Evolutionary conservation across 2,888 invertebrate genomes (phyloP), one percentile per base, ranked within the genome.

Genomic region (Caenorhabditis sp.): DNA sequence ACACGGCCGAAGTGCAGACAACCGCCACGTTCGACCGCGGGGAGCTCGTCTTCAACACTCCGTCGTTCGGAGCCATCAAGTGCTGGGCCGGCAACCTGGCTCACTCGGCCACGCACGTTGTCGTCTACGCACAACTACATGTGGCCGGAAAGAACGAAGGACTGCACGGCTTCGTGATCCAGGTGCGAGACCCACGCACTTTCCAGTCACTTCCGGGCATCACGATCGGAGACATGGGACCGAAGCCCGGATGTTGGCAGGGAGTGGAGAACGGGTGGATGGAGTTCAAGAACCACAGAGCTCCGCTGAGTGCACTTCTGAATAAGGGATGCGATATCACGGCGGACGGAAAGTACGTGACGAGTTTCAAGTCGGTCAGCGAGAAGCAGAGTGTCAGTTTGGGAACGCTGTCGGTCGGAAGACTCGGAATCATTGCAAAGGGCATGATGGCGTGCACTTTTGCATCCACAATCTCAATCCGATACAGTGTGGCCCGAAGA

Each of bases 311-410:
- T 87, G 93, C 94, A 89, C 91, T 96, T 0, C 91, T 96, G 61
- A 95, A 96, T 90, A 92, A 94, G 84, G 95, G 94, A 0, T 95
- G 94, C 6, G 95, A 96, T 89, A 94, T 97, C 17, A 94, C 94
- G 0, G 92, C 93, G 5, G 94, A 94, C 13, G 96, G 96, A 0
- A 92, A 92, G 77, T 97, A 96, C 89, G 93, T 94, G 84, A 94
- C 95, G 83, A 93, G 94, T n/a, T 95, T 94, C 90, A 93, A 94
- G 48, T 90, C 90, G 78, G 78, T 72, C n/a, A 80, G 83, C 30
- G 83, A 83, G 58, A 72, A 80, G 46, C 78, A 81, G 53, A 80
- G 79, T 27, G 84, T 83, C 45, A 82, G 74, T 65, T 74, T 84
- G 22, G 83, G 84, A 26, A 74, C 83, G 0, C 70, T 83, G 13